A percentile compares a stretch with the other conserved stretches of the same genome.
These are phyloP conservation scores for Psittacula cyanocephala DNA, from an alignment of 2,113 vertebrate species.

Conservation along the genomic window DNA sequence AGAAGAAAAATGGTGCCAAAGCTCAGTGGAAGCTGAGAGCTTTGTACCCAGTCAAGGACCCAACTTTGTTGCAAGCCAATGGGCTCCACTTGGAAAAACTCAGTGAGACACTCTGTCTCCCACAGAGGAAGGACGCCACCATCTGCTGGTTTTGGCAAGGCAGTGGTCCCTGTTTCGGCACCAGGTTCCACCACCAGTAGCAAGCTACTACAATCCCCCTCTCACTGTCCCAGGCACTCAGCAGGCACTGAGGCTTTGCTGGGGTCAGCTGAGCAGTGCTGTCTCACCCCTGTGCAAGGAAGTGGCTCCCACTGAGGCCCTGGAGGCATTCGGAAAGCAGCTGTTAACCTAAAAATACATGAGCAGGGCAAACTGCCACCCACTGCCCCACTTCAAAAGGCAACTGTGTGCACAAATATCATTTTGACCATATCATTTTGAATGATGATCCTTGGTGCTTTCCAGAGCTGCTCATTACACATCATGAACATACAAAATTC, in stretches of 20 bases:
- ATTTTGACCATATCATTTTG: neutral
- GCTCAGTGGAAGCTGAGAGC: neutral
- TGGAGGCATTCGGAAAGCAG: neutral
- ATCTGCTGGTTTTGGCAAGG: neutral
- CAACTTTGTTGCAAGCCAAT: rapidly evolving
- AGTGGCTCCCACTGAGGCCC: neutral
- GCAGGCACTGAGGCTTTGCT: neutral
- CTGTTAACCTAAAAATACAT: neutral
- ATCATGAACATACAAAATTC: neutral
- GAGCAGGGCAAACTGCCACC: neutral
- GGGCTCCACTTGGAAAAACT: neutral
- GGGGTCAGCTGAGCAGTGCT: neutral
- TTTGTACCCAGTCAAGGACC: neutral
- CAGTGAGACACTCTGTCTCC: neutral
- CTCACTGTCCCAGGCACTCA: neutral
- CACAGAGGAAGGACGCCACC: neutral
- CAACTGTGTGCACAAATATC: neutral
- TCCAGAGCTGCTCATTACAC: neutral
- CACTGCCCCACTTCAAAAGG: neutral
- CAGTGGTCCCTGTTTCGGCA: neutral
- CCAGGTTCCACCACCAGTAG: neutral
- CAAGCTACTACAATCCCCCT: neutral
- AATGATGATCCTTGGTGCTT: neutral
- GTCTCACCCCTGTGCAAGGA: neutral
- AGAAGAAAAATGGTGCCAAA: neutral